Evolutionary conservation across 1,140 invertebrate genomes (phyloP).

Genomic region (Ylistrum balloti): DNA sequence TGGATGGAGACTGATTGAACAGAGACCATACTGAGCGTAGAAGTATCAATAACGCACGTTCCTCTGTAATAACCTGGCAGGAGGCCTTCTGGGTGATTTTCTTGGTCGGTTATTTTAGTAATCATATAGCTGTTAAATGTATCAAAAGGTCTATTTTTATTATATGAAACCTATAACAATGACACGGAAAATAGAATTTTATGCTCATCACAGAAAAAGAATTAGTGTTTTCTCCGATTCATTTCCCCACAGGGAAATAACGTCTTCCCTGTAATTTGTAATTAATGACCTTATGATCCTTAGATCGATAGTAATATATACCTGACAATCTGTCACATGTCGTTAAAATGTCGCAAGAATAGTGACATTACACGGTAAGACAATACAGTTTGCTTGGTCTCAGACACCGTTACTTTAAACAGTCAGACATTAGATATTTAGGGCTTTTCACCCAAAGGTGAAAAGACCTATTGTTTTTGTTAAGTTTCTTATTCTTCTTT

Average conservation of each 20-base stretch:
- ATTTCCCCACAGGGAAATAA: neutral
- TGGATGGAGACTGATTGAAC: neutral
- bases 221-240: neutral
- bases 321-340: neutral
- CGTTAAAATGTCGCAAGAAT: too few relatives aligned
- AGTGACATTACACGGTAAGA: too few relatives aligned
- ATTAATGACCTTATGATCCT: neutral
- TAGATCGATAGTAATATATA: neutral
- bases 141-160: neutral
- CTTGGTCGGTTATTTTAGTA: neutral
- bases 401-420: too few relatives aligned
- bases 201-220: neutral
- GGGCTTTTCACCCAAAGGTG: too few relatives aligned
- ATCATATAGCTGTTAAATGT: neutral
- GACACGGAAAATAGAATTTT: neutral
- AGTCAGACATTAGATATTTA: too few relatives aligned
- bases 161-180: neutral
- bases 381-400: too few relatives aligned
- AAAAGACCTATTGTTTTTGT: too few relatives aligned
- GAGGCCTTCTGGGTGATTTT: neutral
- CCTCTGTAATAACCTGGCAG: neutral
- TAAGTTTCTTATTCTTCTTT: too few relatives aligned
- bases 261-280: neutral
- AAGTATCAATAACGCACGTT: neutral
- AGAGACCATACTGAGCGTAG: neutral